Evolutionary conservation across 2,888 invertebrate species (phyloP).

Genomic region (Aquatica leii): DNA sequence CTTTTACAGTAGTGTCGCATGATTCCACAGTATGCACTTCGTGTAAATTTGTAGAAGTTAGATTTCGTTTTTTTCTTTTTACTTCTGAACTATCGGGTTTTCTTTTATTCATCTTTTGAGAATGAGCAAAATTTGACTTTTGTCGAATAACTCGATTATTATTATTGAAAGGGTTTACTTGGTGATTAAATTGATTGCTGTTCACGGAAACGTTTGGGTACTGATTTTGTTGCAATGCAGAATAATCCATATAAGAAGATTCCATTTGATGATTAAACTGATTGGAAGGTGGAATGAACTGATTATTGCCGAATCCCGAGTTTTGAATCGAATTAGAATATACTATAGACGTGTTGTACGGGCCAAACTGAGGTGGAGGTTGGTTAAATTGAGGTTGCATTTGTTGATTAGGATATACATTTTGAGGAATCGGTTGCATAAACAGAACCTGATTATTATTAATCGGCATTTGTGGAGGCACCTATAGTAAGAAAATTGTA

Average conservation of each 20-base stretch:
- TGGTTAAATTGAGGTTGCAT: constrained; percentile 18
- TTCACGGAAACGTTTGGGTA: not conserved
- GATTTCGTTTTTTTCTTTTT: constrained; percentile 40
- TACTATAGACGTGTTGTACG: not conserved
- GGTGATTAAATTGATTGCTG: constrained; percentile 17
- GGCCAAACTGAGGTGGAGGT: constrained; percentile 13
- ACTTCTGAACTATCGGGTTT: constrained; percentile 31
- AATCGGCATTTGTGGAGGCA: constrained; percentile 25
- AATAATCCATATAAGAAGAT: constrained; percentile 9
- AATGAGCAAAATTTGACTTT: constrained; percentile 10
- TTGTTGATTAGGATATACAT: constrained; percentile 12
- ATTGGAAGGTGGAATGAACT: constrained; percentile 16
- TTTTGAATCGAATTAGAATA: constrained; percentile 5
- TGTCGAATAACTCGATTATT: constrained; percentile 11
- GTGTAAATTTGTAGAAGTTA: constrained; percentile 43
- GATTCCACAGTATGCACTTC: constrained; percentile 44
- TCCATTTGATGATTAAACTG: constrained; percentile 13
- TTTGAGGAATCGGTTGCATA: constrained; percentile 19
- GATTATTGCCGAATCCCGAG: constrained; percentile 2
- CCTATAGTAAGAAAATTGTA: constrained; percentile 17
- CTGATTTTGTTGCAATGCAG: constrained; percentile 8
- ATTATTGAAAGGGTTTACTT: constrained; percentile 7
- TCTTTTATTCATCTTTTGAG: constrained; percentile 24
- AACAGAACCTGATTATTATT: constrained; percentile 19
- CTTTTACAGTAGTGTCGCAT: constrained; percentile 38